phyloP scores from a whole-genome alignment of 2,888 invertebrate genomes.

The Ganaspis brasiliensis region DNA sequence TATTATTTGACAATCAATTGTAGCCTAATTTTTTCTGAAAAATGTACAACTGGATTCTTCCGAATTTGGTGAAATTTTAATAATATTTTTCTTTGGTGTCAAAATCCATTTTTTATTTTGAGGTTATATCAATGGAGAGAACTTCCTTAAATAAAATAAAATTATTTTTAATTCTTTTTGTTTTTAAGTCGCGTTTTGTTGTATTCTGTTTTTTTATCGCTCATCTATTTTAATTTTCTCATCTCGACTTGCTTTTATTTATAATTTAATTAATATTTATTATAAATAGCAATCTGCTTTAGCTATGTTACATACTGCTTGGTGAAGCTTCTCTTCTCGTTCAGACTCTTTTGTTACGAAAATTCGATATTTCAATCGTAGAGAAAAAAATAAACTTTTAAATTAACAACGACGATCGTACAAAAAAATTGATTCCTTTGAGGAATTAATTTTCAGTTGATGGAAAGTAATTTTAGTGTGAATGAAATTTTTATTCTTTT shows the following conservation, averaged over 20 bases:
- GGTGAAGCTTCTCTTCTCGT: conserved; percentile 22
- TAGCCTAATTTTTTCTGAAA: too few species aligned
- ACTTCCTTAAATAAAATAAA: background rate
- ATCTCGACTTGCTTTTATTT: background rate
- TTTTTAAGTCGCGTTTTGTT: background rate
- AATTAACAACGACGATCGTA: conserved; percentile 27
- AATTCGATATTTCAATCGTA: background rate
- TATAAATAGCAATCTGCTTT: conserved; percentile 18
- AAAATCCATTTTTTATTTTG: too few species aligned
- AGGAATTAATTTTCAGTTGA: background rate
- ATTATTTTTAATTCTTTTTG: background rate
- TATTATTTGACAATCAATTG: too few species aligned
- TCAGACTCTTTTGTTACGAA: background rate
- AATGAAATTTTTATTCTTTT: conserved; percentile 5
- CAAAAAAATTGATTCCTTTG: background rate
- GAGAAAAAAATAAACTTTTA: too few species aligned
- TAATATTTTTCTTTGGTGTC: too few species aligned
- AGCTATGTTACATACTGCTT: conserved; percentile 21
- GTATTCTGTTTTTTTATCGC: background rate
- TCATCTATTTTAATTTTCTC: background rate
- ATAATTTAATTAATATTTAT: too few species aligned
- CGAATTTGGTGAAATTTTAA: too few species aligned
- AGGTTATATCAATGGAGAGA: too few species aligned
- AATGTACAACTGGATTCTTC: too few species aligned
- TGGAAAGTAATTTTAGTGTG: background rate